Base-by-base conservation (phyloP, 1,140 invertebrate genomes). In the Temnothorax curvispinosus region DNA sequence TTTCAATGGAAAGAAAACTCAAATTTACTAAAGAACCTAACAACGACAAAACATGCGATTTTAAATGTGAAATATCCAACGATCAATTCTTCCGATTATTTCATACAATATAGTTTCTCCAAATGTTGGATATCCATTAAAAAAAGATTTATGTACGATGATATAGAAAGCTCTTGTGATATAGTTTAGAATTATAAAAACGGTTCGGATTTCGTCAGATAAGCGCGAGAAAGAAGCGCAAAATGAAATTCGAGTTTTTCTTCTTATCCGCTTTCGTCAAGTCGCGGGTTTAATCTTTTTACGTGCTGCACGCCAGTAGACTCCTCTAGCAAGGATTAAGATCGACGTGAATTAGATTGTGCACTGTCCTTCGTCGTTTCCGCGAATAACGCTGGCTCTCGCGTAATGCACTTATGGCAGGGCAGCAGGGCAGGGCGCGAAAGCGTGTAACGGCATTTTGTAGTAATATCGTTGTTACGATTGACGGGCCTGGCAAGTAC, bases 381-480 rank as follows among this genome's bases (percentile, higher is more conserved):
- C 80, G 54, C 80, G 80, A 54, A 75, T 74, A 84, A 84, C 69
- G 80, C 69, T 47, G 80, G 80, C 69, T 84, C 54, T 47, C 80
- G 54, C 80, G 80, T 84, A 84, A 84, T 84, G 69, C 69, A 84
- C 54, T 84, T 75, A 84, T 58, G 54, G 69, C 64, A 41, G 38
- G 54, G 77, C 54, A 44, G 64, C 27, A 54, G 9, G 77, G 77
- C n/a, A 78, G 64, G 47, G 62, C 69, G 69, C 54, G 54, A 75
- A 41, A 75, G 69, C 69, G 69, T 75, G 77, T 80, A 80, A 80
- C 77, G 69, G 80, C 80, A 75, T 84, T 84, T 84, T 84, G 80
- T 75, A 84, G 80, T 62, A 84, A 84, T 84, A 84, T 75, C 80
- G 80, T 84, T 84, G 80, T 84, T 84, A 84, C 80, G 80, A 84